These are phyloP conservation scores for Galbula dea DNA, from an alignment of 2,113 vertebrate species.

Conservation along the genomic window DNA sequence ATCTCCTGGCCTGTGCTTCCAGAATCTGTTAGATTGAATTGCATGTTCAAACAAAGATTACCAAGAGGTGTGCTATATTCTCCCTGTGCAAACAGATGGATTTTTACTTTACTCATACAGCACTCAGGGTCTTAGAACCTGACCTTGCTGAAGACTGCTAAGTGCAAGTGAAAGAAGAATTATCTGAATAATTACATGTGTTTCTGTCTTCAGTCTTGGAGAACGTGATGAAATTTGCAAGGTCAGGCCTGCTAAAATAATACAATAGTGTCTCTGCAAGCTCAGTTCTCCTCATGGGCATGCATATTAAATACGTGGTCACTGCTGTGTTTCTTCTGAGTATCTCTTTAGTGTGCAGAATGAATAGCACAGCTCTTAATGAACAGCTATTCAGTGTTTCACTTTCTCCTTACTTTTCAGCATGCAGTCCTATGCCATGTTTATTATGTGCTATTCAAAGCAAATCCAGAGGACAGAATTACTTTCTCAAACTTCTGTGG, in stretches of 20 bases:
- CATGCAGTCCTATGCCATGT: neutral
- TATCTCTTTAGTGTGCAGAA: conserved; percentile 32
- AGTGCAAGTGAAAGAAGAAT: neutral
- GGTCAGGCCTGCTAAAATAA: conserved; percentile 42
- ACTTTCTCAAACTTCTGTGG: conserved; percentile 9
- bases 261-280: conserved; percentile 33
- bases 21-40: neutral
- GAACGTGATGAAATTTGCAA: conserved; percentile 55
- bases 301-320: conserved; percentile 56
- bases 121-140: neutral
- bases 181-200: neutral
- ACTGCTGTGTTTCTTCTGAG: conserved; percentile 50
- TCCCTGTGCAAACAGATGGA: neutral
- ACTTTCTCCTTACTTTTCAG: conserved; percentile 55
- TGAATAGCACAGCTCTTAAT: conserved; percentile 32
- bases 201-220: conserved; percentile 24
- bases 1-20: neutral
- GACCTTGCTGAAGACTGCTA: neutral
- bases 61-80: neutral
- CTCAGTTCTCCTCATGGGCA: conserved; percentile 16
- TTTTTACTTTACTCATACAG: neutral
- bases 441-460: conserved; percentile 18
- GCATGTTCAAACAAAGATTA: neutral
- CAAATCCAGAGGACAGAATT: neutral
- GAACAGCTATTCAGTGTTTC: conserved; percentile 65